These are phyloP conservation scores for Notoglanidium macrostoma DNA, from an alignment of 2,797 vertebrate genomes.

Conservation along the genomic window DNA sequence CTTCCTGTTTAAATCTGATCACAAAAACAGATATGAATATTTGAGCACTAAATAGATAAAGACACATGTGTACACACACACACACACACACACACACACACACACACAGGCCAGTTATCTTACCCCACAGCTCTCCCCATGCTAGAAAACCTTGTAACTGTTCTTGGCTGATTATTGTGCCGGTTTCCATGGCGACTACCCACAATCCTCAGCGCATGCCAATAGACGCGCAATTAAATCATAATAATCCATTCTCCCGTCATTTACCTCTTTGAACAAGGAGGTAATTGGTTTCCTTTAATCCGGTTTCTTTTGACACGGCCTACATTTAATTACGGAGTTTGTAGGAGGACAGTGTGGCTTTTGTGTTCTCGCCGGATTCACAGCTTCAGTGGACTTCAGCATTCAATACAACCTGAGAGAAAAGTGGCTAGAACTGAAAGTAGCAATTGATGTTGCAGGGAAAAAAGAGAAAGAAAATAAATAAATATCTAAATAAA, in stretches of 20 bases:
- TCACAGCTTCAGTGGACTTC: conserved; percentile 45
- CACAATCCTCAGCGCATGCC: conserved; percentile 47
- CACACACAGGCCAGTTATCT: conserved; percentile 37
- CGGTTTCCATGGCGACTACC: conserved; percentile 61
- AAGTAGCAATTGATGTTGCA: conserved; percentile 27
- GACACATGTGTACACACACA: background rate
- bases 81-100: conserved; percentile 1
- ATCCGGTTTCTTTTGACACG: conserved; percentile 61
- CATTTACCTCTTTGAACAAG: conserved; percentile 60
- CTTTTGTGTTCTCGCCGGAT: conserved; percentile 43
- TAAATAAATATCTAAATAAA: conserved; percentile 10
- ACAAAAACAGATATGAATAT: background rate
- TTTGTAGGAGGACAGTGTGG: conserved; percentile 51
- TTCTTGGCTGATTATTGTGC: conserved; percentile 60
- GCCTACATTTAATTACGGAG: conserved; percentile 60
- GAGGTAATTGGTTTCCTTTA: conserved; percentile 61
- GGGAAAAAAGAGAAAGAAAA: background rate
- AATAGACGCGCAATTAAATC: conserved; percentile 58
- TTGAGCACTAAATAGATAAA: background rate
- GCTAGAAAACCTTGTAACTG: conserved; percentile 57
- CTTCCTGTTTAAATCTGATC: background rate
- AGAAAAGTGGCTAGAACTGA: conserved; percentile 31
- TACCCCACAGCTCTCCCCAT: conserved; percentile 42
- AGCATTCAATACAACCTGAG: conserved; percentile 44
- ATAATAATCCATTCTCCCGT: conserved; percentile 61